Evolutionary conservation across 1,140 invertebrate genomes (phyloP).

Genomic region (Papilio xuthus): DNA sequence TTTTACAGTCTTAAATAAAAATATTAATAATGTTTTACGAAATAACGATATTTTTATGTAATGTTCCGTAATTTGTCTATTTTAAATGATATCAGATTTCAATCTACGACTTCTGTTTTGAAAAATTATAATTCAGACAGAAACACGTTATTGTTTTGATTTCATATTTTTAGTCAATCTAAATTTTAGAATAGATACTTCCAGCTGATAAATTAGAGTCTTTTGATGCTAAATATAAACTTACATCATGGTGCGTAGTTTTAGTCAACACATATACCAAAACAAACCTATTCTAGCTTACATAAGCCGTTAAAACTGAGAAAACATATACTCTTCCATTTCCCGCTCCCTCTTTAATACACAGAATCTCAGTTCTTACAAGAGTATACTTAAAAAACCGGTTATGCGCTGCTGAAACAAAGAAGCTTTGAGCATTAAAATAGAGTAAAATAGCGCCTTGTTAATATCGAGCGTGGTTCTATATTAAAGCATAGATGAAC

Average conservation of each 20-base stretch:
- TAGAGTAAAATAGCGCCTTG: conserved; percentile 64
- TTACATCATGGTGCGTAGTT: no score
- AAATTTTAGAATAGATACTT: no score
- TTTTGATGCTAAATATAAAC: neutral
- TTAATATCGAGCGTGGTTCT: conserved; percentile 62
- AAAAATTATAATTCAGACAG: no score
- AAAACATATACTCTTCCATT: neutral
- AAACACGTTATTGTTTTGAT: no score
- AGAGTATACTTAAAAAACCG: conserved; percentile 49
- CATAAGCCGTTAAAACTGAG: neutral
- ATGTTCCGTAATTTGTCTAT: no score
- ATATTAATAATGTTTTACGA: no score
- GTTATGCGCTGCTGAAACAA: conserved; percentile 59
- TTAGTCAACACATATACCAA: neutral
- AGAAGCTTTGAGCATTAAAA: conserved; percentile 63
- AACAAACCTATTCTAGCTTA: conserved; percentile 21
- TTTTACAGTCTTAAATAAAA: no score
- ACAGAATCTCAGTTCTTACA: conserved; percentile 11
- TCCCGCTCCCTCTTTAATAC: conserved; percentile 10
- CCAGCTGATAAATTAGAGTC: neutral
- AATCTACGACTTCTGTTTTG: no score
- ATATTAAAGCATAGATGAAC: conserved; percentile 67
- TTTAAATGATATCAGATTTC: no score
- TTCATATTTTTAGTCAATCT: no score
- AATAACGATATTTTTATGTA: no score